phyloP scores from a whole-genome alignment of 2,888 invertebrate species.

The Cosmopolites sordidus region DNA sequence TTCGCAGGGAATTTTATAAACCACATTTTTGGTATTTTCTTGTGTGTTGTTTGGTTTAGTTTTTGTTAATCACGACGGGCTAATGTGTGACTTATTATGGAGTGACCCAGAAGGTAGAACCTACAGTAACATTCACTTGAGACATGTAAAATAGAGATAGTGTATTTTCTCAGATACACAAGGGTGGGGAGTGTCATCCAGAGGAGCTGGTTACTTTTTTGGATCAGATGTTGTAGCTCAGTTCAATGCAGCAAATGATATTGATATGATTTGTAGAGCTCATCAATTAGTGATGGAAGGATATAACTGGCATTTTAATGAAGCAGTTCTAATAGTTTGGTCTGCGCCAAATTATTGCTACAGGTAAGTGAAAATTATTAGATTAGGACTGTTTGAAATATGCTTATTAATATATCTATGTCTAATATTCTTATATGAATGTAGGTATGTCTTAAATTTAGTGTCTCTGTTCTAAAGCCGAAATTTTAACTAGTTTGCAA shows the following conservation, averaged over 20 bases:
- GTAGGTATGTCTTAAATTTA: no score
- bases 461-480: no score
- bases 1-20: no score
- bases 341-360: conserved; percentile 99
- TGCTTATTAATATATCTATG: no score
- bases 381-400: no score
- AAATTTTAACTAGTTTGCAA: no score
- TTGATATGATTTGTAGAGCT: conserved; percentile 98
- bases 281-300: conserved; percentile 99
- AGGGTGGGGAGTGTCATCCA: conserved; percentile 96
- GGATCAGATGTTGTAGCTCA: conserved; percentile 97
- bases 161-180: conserved; percentile 65
- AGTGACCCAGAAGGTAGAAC: conserved; percentile 94
- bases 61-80: conserved; percentile 95
- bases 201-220: conserved; percentile 97
- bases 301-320: conserved; percentile 99
- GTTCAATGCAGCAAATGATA: conserved; percentile 95
- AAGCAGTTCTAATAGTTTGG: conserved; percentile 98
- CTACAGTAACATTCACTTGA: conserved; percentile 1
- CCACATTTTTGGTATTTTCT: no score
- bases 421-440: no score
- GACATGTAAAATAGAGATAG: background rate
- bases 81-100: conserved; percentile 99
- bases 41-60: no score
- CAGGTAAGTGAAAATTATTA: conserved; percentile 59